Conservation (phyloP, 2,888 invertebrate genomes). For the Lymantria monacha region DNA sequence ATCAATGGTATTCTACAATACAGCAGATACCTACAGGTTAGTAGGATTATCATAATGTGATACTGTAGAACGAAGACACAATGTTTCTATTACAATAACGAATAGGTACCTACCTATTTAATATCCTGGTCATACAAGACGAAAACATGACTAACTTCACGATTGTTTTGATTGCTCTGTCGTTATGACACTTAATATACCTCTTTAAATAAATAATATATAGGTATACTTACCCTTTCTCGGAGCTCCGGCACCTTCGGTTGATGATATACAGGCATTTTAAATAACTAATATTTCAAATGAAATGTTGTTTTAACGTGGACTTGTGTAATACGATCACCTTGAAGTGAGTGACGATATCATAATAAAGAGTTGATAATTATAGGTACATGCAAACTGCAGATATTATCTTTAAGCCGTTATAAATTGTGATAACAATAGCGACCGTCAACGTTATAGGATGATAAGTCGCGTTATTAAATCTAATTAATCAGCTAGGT, state of each 20-base stretch:
- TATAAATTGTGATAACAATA: conserved; percentile 34
- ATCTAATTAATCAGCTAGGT: too few relatives aligned
- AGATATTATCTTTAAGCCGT: conserved; percentile 27
- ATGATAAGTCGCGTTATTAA: conserved; percentile 16
- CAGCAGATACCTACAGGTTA: too few relatives aligned
- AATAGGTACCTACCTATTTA: too few relatives aligned
- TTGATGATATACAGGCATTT: conserved; percentile 29
- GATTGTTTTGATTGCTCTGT: conserved; percentile 27
- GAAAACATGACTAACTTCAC: conserved; percentile 33
- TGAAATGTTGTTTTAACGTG: conserved; percentile 21
- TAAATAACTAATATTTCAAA: conserved; percentile 18
- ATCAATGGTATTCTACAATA: too few relatives aligned
- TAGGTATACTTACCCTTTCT: conserved; percentile 47
- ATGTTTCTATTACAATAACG: too few relatives aligned
- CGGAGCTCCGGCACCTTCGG: conserved; percentile 47
- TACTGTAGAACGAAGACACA: too few relatives aligned
- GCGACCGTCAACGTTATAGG: conserved; percentile 25
- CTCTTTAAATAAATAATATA: neutral
- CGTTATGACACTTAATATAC: neutral
- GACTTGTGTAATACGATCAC: conserved; percentile 33
- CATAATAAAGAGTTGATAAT: conserved; percentile 23
- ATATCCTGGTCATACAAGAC: too few relatives aligned
- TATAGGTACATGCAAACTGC: conserved; percentile 14
- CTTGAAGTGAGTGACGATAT: conserved; percentile 55
- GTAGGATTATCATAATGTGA: too few relatives aligned